Base-by-base conservation (phyloP, 2,888 invertebrate genomes). In the Erannis defoliaria region DNA sequence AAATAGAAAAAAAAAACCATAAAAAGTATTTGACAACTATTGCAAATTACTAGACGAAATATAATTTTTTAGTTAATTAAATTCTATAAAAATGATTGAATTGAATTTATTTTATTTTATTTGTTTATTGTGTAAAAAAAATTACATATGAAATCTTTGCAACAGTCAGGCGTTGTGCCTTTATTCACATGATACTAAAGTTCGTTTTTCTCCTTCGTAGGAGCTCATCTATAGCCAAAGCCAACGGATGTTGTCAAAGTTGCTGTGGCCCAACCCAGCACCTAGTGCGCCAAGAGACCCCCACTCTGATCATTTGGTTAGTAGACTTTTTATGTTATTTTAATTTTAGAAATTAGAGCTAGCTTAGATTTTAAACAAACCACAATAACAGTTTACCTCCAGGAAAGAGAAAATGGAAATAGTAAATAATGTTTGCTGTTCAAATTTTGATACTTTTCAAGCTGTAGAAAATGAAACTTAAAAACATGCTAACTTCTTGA, bases 201-300 rank as follows among this genome's bases (percentile, higher is more conserved):
- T 81, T 80, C 77, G 72, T 90, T 88, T 92, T 93, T 92, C 90
- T 89, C 92, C 89, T 91, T 92, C 87, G 87, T 93, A 93, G 93
- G 93, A 93, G 93, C 90, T 92, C 93, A 93, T 93, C 93, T 93
- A 93, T 93, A 93, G 86, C 91, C 93, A 93, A 93, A 93, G 93
- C 71, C 93, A 93, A 89, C 91, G 93, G 93, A 92, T 92, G 93
- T 91, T 93, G 85, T 93, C 93, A 83, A 93, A 93, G 90, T 89
- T 93, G 93, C 93, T 93, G 93, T 93, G 93, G 93, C 93, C 93
- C 86, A 90, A 88, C 82, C 88, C 93, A 67, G 88, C 88, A 74
- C 93, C 93, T 92, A 90, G 91, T 87, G 90, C 91, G 80, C 92
- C 92, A 75, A 85, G 93, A 86, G 93, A 93, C 74, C 92, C 93